Evolutionary conservation across 2,113 vertebrate genomes (phyloP), one percentile per base, ranked within the genome.

Genomic region (Asarcornis scutulata): DNA sequence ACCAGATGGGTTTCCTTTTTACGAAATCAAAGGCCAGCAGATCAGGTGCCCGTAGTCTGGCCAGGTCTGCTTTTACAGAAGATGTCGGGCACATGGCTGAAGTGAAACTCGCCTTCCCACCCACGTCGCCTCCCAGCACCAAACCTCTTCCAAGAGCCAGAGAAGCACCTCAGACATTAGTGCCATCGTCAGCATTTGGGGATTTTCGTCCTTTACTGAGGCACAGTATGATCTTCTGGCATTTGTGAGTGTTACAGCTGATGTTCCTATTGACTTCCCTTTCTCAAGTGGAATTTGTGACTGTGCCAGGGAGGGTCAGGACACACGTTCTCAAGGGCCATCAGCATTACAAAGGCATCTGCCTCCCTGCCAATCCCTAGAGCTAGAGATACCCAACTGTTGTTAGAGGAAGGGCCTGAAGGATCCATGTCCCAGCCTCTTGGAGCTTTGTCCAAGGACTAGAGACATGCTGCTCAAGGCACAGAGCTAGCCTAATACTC

Each of bases 261-360:
- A 38, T n/a, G 52, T 71, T 82, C 32, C 40, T 42, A 3, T 18
- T 38, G 38, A 55, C 29, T 56, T 83, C 76, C 59, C 40, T 48
- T 74, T 50, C 62, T 29, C 15, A 44, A 44, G 53, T 25, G 31
- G 48, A 42, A 21, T 42, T 36, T 36, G 10, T 74, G 34, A 62
- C 50, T 62, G 55, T 84, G 67, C n/a, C 59, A 55, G 38, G n/a
- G 34, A 60, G 26, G 25, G 11, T 2, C 1, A 3, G 46, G 46
- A 62, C 40, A 62, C 0, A 0, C 21, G 9, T 10, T 26, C 13
- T 12, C 0, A 1, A 60, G 15, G 13, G 26, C n/a, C 67, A 46
- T 16, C 53, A 62, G 66, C 1, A 0, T 29, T 34, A 48, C 26
- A 62, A n/a, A 31, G 10, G 3, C 50, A 17, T 66, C 38, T 72